These are phyloP conservation scores for Clarias platycephalus DNA, from an alignment of 2,797 vertebrate species.

Conservation along the genomic window DNA sequence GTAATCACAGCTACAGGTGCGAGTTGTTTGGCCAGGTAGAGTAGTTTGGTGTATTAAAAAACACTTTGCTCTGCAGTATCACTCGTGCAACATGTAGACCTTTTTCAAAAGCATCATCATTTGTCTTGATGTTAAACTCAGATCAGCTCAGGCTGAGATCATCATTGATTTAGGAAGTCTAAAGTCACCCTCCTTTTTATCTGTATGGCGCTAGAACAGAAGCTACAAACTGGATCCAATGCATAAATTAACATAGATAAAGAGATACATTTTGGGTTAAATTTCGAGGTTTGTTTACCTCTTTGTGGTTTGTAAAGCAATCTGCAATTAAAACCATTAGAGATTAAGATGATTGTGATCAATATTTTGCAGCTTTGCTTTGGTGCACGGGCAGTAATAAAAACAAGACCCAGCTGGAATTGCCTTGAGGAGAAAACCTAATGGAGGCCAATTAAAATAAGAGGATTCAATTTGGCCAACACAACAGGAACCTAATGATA, in stretches of 20 bases:
- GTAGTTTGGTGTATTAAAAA: background rate
- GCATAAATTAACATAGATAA: constrained; percentile 58
- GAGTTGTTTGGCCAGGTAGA: too few species aligned
- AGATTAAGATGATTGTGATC: constrained; percentile 76
- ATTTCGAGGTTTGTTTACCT: constrained; percentile 67
- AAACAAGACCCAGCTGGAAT: constrained; percentile 63
- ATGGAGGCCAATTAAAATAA: constrained; percentile 81
- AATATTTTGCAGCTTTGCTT: constrained; percentile 71
- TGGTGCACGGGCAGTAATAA: constrained; percentile 67
- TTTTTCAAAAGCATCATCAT: background rate
- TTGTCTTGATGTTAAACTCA: background rate
- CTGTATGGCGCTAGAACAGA: background rate
- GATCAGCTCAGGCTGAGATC: background rate
- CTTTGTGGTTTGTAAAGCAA: constrained; percentile 71
- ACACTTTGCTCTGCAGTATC: background rate
- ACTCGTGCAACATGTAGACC: background rate
- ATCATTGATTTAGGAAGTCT: background rate
- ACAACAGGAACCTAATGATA: constrained; percentile 78
- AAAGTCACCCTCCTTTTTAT: constrained; percentile 12
- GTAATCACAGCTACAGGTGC: too few species aligned
- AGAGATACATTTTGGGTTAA: constrained; percentile 56
- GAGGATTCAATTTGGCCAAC: constrained; percentile 82
- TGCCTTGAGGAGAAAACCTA: constrained; percentile 75
- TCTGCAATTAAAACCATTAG: constrained; percentile 72
- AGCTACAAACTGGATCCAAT: constrained; percentile 31